Percentiles rank a stretch among this genome's conserved stretches.
phyloP scores from a whole-genome alignment of 2,888 invertebrate genomes.

The Bembecia ichneumoniformis region DNA sequence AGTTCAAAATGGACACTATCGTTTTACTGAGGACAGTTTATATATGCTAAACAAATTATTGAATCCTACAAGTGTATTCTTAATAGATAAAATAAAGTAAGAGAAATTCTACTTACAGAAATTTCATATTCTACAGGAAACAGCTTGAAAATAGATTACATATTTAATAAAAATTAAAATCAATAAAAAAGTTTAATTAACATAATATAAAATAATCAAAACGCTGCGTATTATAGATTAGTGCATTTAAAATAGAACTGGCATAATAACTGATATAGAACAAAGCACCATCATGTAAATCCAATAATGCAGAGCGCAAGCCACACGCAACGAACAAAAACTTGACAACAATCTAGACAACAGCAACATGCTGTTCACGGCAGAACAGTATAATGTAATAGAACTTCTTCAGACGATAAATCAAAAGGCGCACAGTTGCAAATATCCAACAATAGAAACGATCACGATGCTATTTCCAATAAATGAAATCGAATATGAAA shows the following conservation, averaged over 20 bases:
- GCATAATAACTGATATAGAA: constrained; percentile 14
- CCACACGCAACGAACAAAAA: constrained; percentile 28
- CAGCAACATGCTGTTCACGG: constrained; percentile 26
- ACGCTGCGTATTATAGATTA: not conserved
- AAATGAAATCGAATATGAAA: not conserved
- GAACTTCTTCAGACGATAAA: constrained; percentile 8
- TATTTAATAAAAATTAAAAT: not conserved
- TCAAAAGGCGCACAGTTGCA: not conserved
- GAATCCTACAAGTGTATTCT: too few species aligned
- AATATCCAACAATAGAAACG: not conserved
- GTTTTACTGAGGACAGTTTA: too few species aligned
- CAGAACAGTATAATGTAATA: constrained; percentile 24
- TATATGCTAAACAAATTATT: too few species aligned
- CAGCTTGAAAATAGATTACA: too few species aligned
- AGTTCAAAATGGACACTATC: too few species aligned
- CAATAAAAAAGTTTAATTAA: not conserved
- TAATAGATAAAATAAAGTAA: too few species aligned
- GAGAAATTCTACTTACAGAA: too few species aligned
- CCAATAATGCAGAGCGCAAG: constrained; percentile 18
- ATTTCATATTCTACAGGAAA: too few species aligned
- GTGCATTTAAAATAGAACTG: constrained; percentile 3
- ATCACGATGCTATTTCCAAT: not conserved
- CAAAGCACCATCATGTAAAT: constrained; percentile 21
- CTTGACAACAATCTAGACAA: constrained; percentile 24
- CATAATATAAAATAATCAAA: too few species aligned